Conservation (phyloP, 2,113 vertebrate genomes). For the Cyprinus carpio region DNA sequence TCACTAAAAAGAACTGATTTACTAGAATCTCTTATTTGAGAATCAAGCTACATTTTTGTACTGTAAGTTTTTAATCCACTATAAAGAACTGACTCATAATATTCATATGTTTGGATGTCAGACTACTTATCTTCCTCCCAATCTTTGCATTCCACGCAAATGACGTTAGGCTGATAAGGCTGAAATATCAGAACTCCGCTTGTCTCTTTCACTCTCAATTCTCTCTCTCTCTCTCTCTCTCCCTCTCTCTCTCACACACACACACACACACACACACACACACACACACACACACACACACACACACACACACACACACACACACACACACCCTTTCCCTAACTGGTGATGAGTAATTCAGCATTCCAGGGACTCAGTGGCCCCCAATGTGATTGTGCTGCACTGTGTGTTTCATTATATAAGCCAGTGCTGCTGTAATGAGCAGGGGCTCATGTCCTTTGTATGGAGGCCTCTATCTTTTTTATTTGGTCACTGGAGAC, state of each 20-base stretch:
- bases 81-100: too few species aligned
- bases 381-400: slow-evolving; percentile 39
- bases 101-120: too few species aligned
- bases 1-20: too few species aligned
- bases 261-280: neutral
- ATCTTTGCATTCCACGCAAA: too few species aligned
- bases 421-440: slow-evolving; percentile 26
- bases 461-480: slow-evolving; percentile 6
- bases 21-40: too few species aligned
- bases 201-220: neutral
- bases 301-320: too few species aligned
- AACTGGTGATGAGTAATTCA: slow-evolving; percentile 47
- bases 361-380: slow-evolving; percentile 61
- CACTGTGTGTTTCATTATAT: slow-evolving; percentile 39
- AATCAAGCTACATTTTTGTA: too few species aligned
- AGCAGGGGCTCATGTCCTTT: slow-evolving; percentile 33
- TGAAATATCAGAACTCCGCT: slow-evolving; percentile 52
- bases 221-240: too few species aligned
- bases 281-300: neutral
- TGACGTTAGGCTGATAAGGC: slow-evolving; percentile 45
- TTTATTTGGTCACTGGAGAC: slow-evolving; percentile 11
- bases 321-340: neutral
- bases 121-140: too few species aligned
- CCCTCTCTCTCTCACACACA: too few species aligned
- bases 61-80: too few species aligned